phyloP scores from a whole-genome alignment of 2,797 vertebrate species.

The Crenuchus spilurus region DNA sequence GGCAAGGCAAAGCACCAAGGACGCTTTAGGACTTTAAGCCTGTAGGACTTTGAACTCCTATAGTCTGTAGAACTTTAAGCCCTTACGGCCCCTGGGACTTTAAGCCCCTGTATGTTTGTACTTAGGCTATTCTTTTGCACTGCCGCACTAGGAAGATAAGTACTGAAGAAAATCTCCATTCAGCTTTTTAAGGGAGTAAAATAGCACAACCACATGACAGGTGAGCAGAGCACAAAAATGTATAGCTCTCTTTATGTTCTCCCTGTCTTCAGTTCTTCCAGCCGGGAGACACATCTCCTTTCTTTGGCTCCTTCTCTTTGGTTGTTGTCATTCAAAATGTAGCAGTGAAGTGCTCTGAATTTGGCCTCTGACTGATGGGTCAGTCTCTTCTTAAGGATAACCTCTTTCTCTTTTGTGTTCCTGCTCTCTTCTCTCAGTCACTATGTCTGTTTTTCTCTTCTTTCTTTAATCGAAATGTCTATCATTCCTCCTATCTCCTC shows the following conservation, averaged over 20 bases:
- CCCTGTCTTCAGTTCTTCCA: not conserved
- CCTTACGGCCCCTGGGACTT: slow-evolving; percentile 1
- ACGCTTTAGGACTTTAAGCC: slow-evolving; percentile 8
- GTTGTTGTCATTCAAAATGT: slow-evolving; percentile 1
- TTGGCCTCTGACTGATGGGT: not conserved
- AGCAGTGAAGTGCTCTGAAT: not conserved
- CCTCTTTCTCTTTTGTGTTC: not conserved
- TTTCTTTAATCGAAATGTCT: slow-evolving; percentile 10
- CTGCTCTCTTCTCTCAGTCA: not conserved
- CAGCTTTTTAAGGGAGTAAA: no score
- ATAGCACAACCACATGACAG: no score
- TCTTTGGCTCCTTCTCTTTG: not conserved
- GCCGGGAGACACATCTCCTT: slow-evolving; percentile 14
- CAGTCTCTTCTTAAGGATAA: slow-evolving; percentile 22
- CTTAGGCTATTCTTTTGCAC: not conserved
- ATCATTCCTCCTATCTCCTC: not conserved
- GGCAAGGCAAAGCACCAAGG: slow-evolving; percentile 2
- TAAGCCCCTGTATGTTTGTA: slow-evolving; percentile 9
- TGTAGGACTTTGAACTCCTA: slow-evolving; percentile 7
- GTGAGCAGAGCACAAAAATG: not conserved
- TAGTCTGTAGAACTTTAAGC: no score
- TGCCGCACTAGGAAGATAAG: not conserved
- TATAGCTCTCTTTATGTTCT: not conserved
- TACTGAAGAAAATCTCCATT: not conserved
- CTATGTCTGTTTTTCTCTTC: slow-evolving; percentile 4